Conservation (phyloP, 2,797 vertebrate genomes). For the Morus bassanus region DNA sequence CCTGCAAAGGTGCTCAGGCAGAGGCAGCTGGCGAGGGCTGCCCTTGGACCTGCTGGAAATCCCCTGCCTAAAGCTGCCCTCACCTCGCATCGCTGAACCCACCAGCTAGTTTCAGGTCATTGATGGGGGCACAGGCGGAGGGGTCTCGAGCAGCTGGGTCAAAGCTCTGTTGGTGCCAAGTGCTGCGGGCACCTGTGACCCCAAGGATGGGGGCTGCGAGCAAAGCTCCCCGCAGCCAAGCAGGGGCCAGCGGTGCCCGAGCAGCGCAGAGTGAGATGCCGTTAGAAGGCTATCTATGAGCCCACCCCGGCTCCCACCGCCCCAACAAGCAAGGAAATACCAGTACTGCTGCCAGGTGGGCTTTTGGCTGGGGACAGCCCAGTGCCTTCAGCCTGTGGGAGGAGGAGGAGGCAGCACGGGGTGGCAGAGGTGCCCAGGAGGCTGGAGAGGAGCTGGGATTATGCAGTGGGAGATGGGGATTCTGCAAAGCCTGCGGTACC, state of each 20-base stretch:
- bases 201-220: background rate
- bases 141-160: background rate
- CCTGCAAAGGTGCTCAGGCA: background rate
- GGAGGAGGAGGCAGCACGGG: background rate
- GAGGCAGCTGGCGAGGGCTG: background rate
- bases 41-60: background rate
- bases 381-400: background rate
- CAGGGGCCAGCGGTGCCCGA: background rate
- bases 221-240: rapidly evolving
- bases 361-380: background rate
- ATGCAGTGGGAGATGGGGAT: background rate
- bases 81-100: rapidly evolving
- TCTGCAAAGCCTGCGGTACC: background rate
- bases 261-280: rapidly evolving
- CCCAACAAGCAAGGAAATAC: rapidly evolving
- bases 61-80: background rate
- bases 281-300: background rate
- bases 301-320: background rate
- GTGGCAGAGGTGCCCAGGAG: background rate
- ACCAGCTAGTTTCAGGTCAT: background rate
- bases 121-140: background rate
- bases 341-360: background rate
- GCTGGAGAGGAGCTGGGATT: background rate
- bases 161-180: background rate
- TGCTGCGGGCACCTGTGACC: background rate